Conservation (phyloP, 2,797 vertebrate genomes). For the Microhierax caerulescens region DNA sequence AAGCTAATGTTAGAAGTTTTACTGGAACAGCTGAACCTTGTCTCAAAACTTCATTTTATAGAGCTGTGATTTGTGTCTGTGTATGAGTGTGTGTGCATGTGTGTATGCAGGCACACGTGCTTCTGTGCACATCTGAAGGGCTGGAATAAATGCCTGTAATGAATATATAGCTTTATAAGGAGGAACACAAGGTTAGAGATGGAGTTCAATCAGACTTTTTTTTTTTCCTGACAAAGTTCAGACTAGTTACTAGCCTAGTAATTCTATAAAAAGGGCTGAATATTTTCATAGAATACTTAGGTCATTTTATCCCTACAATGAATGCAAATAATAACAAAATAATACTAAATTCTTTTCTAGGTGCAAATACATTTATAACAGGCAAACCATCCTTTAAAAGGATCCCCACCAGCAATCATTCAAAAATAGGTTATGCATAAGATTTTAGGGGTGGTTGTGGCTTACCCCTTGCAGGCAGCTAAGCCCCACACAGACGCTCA, state of each 20-base stretch:
- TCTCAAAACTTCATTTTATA: not conserved
- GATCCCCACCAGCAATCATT: not conserved
- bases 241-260: not conserved
- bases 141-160: not conserved
- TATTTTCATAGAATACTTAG: not conserved
- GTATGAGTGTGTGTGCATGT: too few relatives aligned
- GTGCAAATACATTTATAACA: not conserved
- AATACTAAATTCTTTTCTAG: not conserved
- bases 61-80: not conserved
- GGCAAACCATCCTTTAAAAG: not conserved
- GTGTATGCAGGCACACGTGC: rapidly evolving
- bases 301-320: not conserved
- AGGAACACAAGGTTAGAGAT: not conserved
- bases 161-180: not conserved
- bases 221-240: not conserved
- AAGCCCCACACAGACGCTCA: not conserved
- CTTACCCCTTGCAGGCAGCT: not conserved
- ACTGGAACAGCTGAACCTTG: too few relatives aligned
- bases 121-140: not conserved
- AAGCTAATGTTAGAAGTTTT: too few relatives aligned
- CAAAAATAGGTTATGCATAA: not conserved
- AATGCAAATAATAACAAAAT: not conserved
- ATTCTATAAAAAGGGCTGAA: not conserved
- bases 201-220: not conserved
- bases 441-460: not conserved